Percentiles rank a stretch among this genome's conserved stretches.
Conservation (phyloP, 2,797 vertebrate genomes). For the Tapera naevia region DNA sequence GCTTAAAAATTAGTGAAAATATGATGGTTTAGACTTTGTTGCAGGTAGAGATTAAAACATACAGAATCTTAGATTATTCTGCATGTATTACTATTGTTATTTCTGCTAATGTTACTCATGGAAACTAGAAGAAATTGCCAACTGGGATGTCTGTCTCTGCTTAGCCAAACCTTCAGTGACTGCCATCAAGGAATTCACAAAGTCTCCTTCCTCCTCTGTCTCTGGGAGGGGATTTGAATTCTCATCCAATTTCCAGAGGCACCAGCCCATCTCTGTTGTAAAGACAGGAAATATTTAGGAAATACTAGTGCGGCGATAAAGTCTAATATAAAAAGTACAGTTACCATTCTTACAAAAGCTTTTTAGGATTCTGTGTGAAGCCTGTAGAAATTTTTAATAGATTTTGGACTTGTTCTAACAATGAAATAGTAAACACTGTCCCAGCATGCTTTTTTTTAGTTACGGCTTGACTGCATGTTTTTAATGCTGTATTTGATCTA, state of each 20-base stretch:
- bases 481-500: neutral
- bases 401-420: neutral
- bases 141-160: too few species aligned
- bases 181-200: rapidly evolving
- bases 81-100: rapidly evolving
- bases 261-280: neutral
- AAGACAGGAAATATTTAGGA: neutral
- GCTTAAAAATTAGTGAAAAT: neutral
- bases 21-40: neutral
- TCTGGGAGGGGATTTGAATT: neutral
- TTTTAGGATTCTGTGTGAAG: neutral
- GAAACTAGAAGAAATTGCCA: neutral
- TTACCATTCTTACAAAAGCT: neutral
- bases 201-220: neutral
- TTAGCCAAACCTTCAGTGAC: neutral
- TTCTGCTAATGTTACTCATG: neutral
- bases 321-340: neutral
- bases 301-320: neutral
- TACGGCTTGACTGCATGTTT: neutral
- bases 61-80: neutral
- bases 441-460: neutral
- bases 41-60: neutral
- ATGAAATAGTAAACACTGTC: neutral
- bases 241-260: neutral
- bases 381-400: neutral